Evolutionary conservation across 37 sponge, comb jelly and placozoan species (phyloP).

Genomic region (Corticium candelabrum): DNA sequence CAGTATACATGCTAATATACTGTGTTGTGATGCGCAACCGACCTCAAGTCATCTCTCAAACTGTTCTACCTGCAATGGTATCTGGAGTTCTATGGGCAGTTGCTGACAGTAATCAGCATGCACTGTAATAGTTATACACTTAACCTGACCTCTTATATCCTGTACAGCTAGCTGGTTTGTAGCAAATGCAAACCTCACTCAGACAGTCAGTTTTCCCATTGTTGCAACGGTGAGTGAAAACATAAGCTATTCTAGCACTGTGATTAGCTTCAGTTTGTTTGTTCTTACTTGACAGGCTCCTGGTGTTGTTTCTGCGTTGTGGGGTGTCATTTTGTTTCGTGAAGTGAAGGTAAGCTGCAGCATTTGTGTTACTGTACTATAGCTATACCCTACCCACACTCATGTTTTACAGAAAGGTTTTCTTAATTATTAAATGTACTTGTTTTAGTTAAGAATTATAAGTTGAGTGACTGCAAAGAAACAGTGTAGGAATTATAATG

Average conservation of each 20-base stretch:
- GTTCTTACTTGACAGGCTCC: conserved; percentile 41
- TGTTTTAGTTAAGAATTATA: no score
- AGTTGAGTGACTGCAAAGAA: no score
- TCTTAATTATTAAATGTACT: no score
- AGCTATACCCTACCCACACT: no score
- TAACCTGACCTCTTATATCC: not conserved
- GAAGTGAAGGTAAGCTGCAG: conserved; percentile 60
- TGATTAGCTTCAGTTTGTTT: not conserved
- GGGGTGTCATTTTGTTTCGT: conserved; percentile 56
- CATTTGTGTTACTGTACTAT: no score
- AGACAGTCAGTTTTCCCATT: conserved; percentile 50
- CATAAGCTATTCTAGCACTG: not conserved
- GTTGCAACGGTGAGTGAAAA: conserved; percentile 51
- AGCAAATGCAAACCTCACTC: conserved; percentile 57
- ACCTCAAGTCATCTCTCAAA: conserved; percentile 55
- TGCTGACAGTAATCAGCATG: conserved; percentile 37
- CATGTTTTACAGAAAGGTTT: not conserved
- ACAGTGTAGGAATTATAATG: no score
- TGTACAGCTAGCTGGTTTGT: conserved; percentile 49
- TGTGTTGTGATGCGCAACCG: conserved; percentile 35
- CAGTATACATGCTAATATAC: conserved; percentile 53
- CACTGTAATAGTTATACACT: not conserved
- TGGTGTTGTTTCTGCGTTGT: conserved; percentile 53
- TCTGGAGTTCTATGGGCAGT: conserved; percentile 84
- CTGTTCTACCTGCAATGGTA: conserved; percentile 60